A percentile compares a stretch with the other conserved stretches of the same genome.
phyloP scores from a whole-genome alignment of 2,797 vertebrate species.

The Enteromius unitaeniatus region DNA sequence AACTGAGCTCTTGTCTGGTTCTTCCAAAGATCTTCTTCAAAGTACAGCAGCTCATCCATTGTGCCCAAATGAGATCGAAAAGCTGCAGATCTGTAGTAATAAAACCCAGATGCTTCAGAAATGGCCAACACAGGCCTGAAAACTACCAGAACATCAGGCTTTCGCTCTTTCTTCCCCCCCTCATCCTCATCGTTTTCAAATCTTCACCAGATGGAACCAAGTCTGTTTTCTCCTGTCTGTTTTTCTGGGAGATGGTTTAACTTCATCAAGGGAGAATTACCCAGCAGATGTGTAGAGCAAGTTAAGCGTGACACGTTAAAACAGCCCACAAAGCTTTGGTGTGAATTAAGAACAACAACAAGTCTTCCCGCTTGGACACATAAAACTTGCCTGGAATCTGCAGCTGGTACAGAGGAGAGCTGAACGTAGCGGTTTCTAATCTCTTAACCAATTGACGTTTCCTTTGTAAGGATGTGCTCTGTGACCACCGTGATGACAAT shows the following conservation, averaged over 20 bases:
- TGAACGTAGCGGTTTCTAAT: not conserved
- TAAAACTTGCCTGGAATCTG: constrained; percentile 67
- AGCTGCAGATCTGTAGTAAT: constrained; percentile 69
- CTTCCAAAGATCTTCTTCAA: constrained; percentile 52
- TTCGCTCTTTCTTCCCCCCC: constrained; percentile 57
- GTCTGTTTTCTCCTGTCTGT: constrained; percentile 68
- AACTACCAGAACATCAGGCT: constrained; percentile 64
- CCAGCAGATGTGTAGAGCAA: constrained; percentile 65
- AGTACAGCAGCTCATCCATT: constrained; percentile 48
- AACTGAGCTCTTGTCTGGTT: constrained; percentile 21
- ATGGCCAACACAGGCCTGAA: constrained; percentile 58
- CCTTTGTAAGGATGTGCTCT: constrained; percentile 16
- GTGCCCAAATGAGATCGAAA: constrained; percentile 67
- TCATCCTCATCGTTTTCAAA: constrained; percentile 63
- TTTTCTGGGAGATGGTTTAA: constrained; percentile 74
- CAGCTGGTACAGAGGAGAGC: constrained; percentile 19
- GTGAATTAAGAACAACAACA: constrained; percentile 72
- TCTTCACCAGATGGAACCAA: constrained; percentile 77
- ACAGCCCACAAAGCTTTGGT: constrained; percentile 67
- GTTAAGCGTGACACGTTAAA: constrained; percentile 67
- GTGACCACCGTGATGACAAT: constrained; percentile 17
- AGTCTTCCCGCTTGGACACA: constrained; percentile 70
- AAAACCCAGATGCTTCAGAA: constrained; percentile 71
- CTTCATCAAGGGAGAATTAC: constrained; percentile 69
- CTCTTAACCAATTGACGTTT: constrained; percentile 6